A percentile compares a stretch with the other conserved stretches of the same genome.
phyloP scores from a whole-genome alignment of 2,797 vertebrate species.

The Halcyon leucocephala region DNA sequence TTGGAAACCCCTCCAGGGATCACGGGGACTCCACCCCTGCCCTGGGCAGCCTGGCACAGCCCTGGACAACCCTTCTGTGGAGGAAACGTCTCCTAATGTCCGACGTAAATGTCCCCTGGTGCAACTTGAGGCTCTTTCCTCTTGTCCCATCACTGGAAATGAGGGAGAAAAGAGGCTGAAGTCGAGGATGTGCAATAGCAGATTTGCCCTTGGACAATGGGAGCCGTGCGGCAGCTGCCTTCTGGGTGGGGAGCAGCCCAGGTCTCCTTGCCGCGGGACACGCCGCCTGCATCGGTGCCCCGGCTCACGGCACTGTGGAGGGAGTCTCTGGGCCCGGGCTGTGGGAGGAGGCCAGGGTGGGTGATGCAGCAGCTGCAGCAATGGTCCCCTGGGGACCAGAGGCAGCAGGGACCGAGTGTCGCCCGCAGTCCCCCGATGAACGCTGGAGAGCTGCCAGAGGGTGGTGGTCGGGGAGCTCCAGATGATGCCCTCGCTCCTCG shows the following conservation, averaged over 20 bases:
- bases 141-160: not conserved
- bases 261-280: not conserved
- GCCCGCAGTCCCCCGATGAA: not conserved
- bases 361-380: not conserved
- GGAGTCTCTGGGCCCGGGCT: not conserved
- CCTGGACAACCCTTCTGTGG: not conserved
- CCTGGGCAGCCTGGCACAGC: not conserved
- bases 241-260: not conserved
- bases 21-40: not conserved
- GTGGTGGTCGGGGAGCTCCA: not conserved
- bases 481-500: not conserved
- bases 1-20: not conserved
- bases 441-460: not conserved
- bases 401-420: not conserved
- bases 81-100: not conserved
- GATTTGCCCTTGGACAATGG: not conserved
- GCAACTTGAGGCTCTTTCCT: not conserved
- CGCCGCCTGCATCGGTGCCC: fast-evolving
- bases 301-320: fast-evolving
- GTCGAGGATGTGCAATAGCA: fast-evolving
- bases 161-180: not conserved
- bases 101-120: not conserved
- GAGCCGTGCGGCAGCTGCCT: fast-evolving
- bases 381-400: not conserved
- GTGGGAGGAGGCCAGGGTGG: fast-evolving